These are phyloP conservation scores for Amphiprion ocellaris DNA, from an alignment of 2,113 vertebrate species.

Conservation along the genomic window DNA sequence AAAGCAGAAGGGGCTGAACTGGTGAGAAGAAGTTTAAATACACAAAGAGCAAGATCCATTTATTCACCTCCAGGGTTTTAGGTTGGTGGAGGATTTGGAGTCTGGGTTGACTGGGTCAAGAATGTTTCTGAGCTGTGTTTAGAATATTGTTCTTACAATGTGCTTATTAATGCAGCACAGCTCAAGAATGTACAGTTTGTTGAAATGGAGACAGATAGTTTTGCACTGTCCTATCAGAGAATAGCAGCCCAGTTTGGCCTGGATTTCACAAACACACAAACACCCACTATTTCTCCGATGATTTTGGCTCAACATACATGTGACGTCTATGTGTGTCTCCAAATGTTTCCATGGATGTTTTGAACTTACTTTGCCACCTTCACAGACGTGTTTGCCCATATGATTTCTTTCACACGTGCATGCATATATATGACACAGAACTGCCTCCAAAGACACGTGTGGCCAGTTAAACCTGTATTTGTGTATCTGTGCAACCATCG, in stretches of 20 bases:
- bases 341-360: slow-evolving; percentile 14
- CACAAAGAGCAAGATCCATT: slow-evolving; percentile 50
- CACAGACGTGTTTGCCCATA: slow-evolving; percentile 21
- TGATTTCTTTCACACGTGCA: slow-evolving; percentile 18
- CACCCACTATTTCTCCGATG: background rate
- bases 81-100: slow-evolving; percentile 33
- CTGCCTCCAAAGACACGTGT: slow-evolving; percentile 19
- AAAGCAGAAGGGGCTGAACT: slow-evolving; percentile 36
- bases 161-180: slow-evolving; percentile 47
- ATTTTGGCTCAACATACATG: background rate
- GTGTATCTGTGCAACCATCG: slow-evolving; percentile 34
- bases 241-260: background rate
- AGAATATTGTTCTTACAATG: slow-evolving; percentile 39
- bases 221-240: background rate
- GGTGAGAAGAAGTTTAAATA: slow-evolving; percentile 51
- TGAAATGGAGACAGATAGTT: slow-evolving; percentile 25
- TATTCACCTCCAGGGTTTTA: slow-evolving; percentile 50
- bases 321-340: background rate
- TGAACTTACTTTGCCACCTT: background rate
- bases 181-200: slow-evolving; percentile 47
- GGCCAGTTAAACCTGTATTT: slow-evolving; percentile 36
- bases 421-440: background rate
- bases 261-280: slow-evolving; percentile 2
- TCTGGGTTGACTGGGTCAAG: slow-evolving; percentile 35
- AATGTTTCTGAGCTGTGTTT: slow-evolving; percentile 45